Evolutionary conservation across 23 tunicate species (phyloP).

Genomic region (Corella eumyota): DNA sequence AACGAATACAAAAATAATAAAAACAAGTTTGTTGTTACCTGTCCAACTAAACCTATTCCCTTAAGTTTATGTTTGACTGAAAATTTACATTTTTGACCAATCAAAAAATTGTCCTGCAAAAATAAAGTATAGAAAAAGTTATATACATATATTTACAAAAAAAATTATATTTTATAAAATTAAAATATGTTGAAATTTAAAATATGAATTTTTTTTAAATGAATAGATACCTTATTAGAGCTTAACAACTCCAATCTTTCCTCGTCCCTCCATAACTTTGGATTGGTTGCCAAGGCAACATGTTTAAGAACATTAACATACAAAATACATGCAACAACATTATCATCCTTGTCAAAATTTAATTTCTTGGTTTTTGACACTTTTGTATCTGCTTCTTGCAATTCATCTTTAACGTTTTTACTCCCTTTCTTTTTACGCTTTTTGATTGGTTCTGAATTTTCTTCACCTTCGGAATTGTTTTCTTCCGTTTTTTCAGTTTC

Average conservation of each 20-base stretch:
- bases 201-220: too few relatives aligned
- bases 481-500: slow-evolving; percentile 1
- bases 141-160: too few relatives aligned
- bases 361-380: neutral
- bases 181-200: too few relatives aligned
- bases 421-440: neutral
- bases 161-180: too few relatives aligned
- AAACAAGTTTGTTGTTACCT: neutral
- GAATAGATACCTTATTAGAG: too few relatives aligned
- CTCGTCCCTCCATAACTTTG: slow-evolving; percentile 5
- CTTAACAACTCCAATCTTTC: neutral
- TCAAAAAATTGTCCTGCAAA: slow-evolving; percentile 7
- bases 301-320: slow-evolving; percentile 8
- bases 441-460: neutral
- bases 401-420: neutral
- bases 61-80: neutral
- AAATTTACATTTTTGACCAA: slow-evolving; percentile 3
- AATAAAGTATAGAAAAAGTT: neutral
- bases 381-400: neutral
- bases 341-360: neutral
- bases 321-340: slow-evolving; percentile 10
- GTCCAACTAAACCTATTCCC: slow-evolving; percentile 6
- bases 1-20: too few relatives aligned
- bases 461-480: neutral
- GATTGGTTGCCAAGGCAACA: slow-evolving; percentile 11